phyloP scores from a whole-genome alignment of 2,888 invertebrate species.

The Teleiodes luculella region DNA sequence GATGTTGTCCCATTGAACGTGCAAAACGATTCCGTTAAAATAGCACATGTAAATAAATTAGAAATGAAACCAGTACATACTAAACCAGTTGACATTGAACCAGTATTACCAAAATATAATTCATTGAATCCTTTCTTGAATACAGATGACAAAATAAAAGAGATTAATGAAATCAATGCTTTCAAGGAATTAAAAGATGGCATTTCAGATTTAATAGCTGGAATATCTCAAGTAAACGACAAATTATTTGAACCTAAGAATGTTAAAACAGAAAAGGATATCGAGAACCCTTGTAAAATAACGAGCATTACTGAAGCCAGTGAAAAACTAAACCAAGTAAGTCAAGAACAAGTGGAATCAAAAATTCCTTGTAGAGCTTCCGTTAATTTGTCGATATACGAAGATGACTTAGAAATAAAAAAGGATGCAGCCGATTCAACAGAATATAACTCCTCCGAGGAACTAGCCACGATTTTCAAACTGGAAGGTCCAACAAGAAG shows the following conservation, averaged over 20 bases:
- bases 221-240: slow-evolving; percentile 71
- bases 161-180: slow-evolving; percentile 68
- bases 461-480: slow-evolving; percentile 81
- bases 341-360: slow-evolving; percentile 40
- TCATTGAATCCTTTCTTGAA: slow-evolving; percentile 65
- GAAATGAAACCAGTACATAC: slow-evolving; percentile 22
- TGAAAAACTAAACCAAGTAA: slow-evolving; percentile 53
- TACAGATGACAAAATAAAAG: slow-evolving; percentile 57
- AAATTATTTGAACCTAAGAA: slow-evolving; percentile 59
- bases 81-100: slow-evolving; percentile 24
- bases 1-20: slow-evolving; percentile 44
- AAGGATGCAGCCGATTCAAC: slow-evolving; percentile 68
- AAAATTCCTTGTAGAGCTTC: slow-evolving; percentile 54
- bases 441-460: slow-evolving; percentile 82
- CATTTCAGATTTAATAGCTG: slow-evolving; percentile 72
- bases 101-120: slow-evolving; percentile 38
- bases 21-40: slow-evolving; percentile 48
- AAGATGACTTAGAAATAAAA: slow-evolving; percentile 63
- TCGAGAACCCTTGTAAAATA: slow-evolving; percentile 33
- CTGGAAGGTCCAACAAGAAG: slow-evolving; percentile 45
- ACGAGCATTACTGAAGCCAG: slow-evolving; percentile 52
- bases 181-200: slow-evolving; percentile 74
- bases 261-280: slow-evolving; percentile 33
- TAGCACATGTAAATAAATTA: slow-evolving; percentile 30
- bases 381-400: slow-evolving; percentile 64